Evolutionary conservation across 2,113 vertebrate species (phyloP).

Genomic region (Pungitius pungitius): DNA sequence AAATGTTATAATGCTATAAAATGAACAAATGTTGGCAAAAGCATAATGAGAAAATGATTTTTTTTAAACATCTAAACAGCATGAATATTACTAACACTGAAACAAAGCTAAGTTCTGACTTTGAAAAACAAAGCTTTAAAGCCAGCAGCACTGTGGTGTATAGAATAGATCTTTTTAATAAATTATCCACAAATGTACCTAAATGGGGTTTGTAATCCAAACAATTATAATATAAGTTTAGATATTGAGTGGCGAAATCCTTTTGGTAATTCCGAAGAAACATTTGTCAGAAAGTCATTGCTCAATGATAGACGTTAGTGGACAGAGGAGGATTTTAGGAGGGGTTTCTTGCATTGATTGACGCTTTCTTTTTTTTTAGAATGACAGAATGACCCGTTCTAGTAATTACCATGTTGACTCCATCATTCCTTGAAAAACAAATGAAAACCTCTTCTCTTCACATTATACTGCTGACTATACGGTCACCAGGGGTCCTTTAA

Average conservation of each 20-base stretch:
- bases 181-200: not conserved
- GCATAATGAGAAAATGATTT: not conserved
- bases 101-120: not conserved
- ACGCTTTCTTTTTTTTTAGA: too few relatives aligned
- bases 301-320: too few relatives aligned
- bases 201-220: not conserved
- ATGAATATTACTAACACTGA: not conserved
- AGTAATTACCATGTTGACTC: too few relatives aligned
- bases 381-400: too few relatives aligned
- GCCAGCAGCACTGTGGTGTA: not conserved
- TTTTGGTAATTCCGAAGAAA: not conserved
- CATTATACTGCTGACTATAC: too few relatives aligned
- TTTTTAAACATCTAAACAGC: not conserved
- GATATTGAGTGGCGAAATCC: not conserved
- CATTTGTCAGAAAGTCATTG: not conserved
- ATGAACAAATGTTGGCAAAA: not conserved
- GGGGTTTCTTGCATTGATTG: too few relatives aligned
- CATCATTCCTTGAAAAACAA: too few relatives aligned
- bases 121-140: not conserved
- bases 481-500: too few relatives aligned
- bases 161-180: not conserved
- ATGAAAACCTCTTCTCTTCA: too few relatives aligned
- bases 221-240: not conserved
- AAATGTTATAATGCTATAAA: not conserved
- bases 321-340: too few relatives aligned